Evolutionary conservation across 2,888 invertebrate species (phyloP).

Genomic region (Agrochola circellaris): DNA sequence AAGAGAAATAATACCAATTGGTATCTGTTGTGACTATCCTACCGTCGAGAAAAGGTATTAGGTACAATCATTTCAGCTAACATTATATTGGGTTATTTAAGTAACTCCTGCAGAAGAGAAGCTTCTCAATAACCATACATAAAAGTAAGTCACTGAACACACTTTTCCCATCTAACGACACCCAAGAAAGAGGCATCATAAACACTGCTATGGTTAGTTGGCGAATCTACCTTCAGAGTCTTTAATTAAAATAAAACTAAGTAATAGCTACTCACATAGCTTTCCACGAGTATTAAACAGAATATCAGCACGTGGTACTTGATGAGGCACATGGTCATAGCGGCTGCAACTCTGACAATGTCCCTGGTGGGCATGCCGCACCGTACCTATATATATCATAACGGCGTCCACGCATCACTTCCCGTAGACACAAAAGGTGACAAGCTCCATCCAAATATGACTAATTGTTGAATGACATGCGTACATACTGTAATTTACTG

Average conservation of each 20-base stretch:
- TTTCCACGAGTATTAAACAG: constrained; percentile 71
- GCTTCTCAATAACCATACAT: background rate
- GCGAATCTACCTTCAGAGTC: background rate
- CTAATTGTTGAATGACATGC: constrained; percentile 54
- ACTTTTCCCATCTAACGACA: background rate
- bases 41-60: background rate
- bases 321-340: constrained; percentile 75
- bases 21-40: background rate
- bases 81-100: background rate
- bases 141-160: background rate
- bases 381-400: constrained; percentile 76
- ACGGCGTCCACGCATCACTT: constrained; percentile 75
- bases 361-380: constrained; percentile 44
- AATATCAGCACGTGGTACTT: constrained; percentile 72
- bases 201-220: background rate
- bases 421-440: constrained; percentile 57
- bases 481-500: constrained; percentile 11
- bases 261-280: constrained; percentile 76
- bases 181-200: background rate
- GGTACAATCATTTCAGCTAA: background rate
- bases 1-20: background rate
- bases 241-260: constrained; percentile 2
- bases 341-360: constrained; percentile 69
- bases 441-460: constrained; percentile 56
- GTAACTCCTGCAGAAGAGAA: background rate